These are phyloP conservation scores for Unio pictorum DNA, from an alignment of 2,888 invertebrate genomes.

Conservation along the genomic window DNA sequence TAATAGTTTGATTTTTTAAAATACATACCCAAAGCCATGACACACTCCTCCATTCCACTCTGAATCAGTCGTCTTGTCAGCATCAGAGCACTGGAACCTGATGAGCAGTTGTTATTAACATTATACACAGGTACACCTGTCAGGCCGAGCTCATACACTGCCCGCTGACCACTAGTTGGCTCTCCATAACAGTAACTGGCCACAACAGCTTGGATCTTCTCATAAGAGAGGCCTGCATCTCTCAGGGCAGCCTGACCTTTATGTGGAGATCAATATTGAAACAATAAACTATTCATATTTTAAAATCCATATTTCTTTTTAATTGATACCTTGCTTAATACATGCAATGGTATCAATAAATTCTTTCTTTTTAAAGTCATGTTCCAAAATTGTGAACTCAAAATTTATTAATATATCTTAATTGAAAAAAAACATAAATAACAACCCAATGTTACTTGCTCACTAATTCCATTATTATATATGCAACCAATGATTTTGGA, in stretches of 20 bases:
- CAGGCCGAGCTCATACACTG: slow-evolving; percentile 93
- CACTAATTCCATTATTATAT: no score
- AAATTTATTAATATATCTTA: no score
- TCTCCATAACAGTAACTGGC: slow-evolving; percentile 68
- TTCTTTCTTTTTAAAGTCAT: no score
- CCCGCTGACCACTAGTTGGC: slow-evolving; percentile 80
- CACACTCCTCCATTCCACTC: slow-evolving; percentile 60
- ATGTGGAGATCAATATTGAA: not conserved
- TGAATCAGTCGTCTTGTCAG: slow-evolving; percentile 55
- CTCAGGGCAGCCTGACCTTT: slow-evolving; percentile 51
- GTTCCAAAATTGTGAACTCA: no score
- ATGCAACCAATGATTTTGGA: no score
- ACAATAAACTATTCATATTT: not conserved
- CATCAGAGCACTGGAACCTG: slow-evolving; percentile 63
- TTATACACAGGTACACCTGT: slow-evolving; percentile 64
- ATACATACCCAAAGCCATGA: slow-evolving; percentile 60
- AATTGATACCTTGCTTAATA: no score
- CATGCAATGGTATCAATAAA: no score
- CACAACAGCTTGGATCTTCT: slow-evolving; percentile 57
- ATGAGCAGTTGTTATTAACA: slow-evolving; percentile 66
- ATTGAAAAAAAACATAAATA: no score
- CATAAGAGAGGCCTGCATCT: slow-evolving; percentile 57
- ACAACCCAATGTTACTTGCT: no score
- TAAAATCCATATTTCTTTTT: not conserved
- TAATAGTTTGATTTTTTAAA: not conserved